Percentiles rank a stretch among this genome's conserved stretches.
Conservation (phyloP, 2,797 vertebrate species). For the Dendrocincla fuliginosa region DNA sequence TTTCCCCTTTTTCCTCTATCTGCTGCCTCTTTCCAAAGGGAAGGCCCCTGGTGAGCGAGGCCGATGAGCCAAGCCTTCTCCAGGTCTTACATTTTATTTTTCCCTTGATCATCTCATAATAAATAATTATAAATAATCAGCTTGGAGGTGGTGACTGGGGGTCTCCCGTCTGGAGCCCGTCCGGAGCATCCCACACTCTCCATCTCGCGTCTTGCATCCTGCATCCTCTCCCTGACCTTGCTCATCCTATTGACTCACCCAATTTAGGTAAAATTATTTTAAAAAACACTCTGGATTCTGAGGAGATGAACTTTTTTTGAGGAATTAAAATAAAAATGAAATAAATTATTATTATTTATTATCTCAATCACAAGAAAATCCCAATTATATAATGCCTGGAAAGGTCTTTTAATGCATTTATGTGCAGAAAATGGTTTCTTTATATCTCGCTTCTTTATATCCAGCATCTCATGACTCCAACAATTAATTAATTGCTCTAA, state of each 20-base stretch:
- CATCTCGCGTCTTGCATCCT: neutral
- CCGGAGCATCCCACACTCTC: neutral
- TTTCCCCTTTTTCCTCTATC: neutral
- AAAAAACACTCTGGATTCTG: neutral
- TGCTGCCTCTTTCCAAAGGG: neutral
- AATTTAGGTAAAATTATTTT: neutral
- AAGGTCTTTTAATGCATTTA: neutral
- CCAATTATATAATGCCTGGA: neutral
- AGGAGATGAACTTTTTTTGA: neutral
- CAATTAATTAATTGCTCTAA: conserved; percentile 5
- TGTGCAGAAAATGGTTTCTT: neutral
- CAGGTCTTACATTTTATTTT: neutral
- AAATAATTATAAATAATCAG: neutral
- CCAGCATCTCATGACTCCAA: neutral
- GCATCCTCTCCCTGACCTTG: neutral
- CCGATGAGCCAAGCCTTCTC: neutral
- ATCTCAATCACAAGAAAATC: neutral
- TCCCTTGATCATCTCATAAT: neutral
- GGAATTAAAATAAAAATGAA: neutral
- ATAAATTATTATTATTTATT: neutral
- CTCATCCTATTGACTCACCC: neutral
- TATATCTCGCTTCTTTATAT: neutral
- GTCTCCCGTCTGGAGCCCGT: neutral
- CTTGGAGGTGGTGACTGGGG: fast-evolving
- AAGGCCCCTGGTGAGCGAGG: neutral